Base-by-base conservation (phyloP, 1,140 invertebrate species). In the Trichonephila inaurata region DNA sequence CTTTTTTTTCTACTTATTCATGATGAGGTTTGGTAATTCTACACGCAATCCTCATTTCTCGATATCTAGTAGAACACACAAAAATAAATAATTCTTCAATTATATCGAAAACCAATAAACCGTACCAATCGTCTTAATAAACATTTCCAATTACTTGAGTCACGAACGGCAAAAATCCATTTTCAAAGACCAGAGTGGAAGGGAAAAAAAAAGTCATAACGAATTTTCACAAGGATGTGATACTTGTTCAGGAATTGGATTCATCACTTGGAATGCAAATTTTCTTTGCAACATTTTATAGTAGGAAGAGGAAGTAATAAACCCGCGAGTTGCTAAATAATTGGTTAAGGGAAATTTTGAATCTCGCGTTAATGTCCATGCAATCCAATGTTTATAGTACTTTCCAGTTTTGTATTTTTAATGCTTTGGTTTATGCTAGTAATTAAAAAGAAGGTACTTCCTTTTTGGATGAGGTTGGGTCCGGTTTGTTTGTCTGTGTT, bases 41-140 rank as follows among this genome's bases (percentile, higher is more conserved):
- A 33, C 72, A 77, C 14, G 28, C 72, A 77, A 64, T 77, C 28
- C 12, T 16, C 16, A 72, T 14, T 24, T 69, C 21, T 24, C 7
- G 8, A 24, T 69, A 24, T 24, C 33, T 77, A 77, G 28, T 28
- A 12, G 28, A 40, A 33, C 33, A 40, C 28, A 77, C 16, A 40
- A 77, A 77, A 77, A 77, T 77, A 77, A 77, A 77, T 77, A 77
- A 77, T 33, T 33, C 24, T 24, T 77, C 72, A 77, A 77, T 77
- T 77, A 77, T 6, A 77, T 77, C 28, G 33, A 2, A 33, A 33
- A 77, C 28, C 72, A 77, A 77, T 77, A 77, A 77, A 77, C 72
- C 72, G 18, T 77, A 18, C 18, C 18, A 28, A 69, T 24, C 12
- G 24, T 69, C 66, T 69, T n/a, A 69, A 69, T 69, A 24, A 77